Base-by-base conservation (phyloP, 2,888 invertebrate species). In the Diarsia dahlii region DNA sequence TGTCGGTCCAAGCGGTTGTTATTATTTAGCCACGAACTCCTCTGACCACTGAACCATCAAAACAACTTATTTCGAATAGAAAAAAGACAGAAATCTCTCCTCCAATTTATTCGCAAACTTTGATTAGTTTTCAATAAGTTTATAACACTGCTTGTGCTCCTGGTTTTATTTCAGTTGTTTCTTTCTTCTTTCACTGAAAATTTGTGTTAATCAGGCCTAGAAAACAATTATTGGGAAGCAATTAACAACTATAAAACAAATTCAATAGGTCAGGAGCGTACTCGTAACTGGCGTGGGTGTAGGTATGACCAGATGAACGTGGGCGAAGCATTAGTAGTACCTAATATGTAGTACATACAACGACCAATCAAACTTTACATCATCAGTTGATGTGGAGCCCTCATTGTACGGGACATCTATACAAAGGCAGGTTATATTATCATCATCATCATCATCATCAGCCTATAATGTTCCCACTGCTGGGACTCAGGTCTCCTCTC, bases 121-220 rank as follows among this genome's bases (percentile, higher is more conserved):
- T 15, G 12, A 46, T 54, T 54, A 1, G 8, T 15, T 4, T 67
- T 54, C n/a, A 63, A n/a, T 18, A 18, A 34, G 34, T 63, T 48
- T 2, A n/a, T n/a, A 54, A 28, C 12, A 15, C 8, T 46, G 45
- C 67, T 71, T 54, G 15, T 28, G 71, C 52, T 46, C 15, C 12
- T 54, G 66, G 23, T 54, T 71, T 65, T 71, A 45, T 66, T 46
- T 46, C 15, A 54, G 23, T 71, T 66, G 20, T 48, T 28, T 58
- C 9, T 28, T 28, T 58, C 58, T 28, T 28, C 9, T 58, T 15
- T 15, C 60, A 48, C 18, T 58, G 6, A 48, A 60, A 6, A 28
- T 60, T 70, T 70, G 9, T n/a, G 10, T 48, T 60, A 20, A 60
- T 15, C 45, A 69, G 28, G 1, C 20, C 0, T 23, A 8, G 45